Evolutionary conservation across 2,797 vertebrate species (phyloP), one percentile per base, ranked within the genome.

Genomic region (Tangara arthus): DNA sequence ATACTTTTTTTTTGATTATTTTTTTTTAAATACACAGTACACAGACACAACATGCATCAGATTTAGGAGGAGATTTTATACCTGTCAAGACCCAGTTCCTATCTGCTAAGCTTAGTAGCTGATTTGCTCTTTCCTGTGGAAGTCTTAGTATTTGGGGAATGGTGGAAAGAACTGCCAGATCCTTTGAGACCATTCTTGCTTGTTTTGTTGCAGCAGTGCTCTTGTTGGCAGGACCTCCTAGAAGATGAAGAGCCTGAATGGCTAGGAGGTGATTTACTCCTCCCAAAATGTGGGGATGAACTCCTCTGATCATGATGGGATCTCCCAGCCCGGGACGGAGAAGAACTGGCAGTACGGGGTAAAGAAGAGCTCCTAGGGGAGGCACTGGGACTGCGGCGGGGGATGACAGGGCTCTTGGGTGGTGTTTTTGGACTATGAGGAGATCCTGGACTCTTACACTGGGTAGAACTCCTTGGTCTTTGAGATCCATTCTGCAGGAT

Each of bases 81-180:
- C 89, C 89, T 97, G 94, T 95, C 87, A 95, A 86, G 87, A 96
- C 94, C 83, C 81, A 70, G 94, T 95, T 97, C 98, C 98, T 99
- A 99, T 99, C 99, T 99, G 98, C 99, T 99, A 97, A 99, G 98
- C 97, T 99, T 99, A 98, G 97, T 98, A 95, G 98, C 98, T 96
- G 98, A 98, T 98, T 99, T 99, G 93, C 98, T 98, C 97, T 99
- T 99, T 69, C 98, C 98, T 95, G 97, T 97, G 71, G 98, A 98
- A 57, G 98, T 98, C 98, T 99, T 99, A 93, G 98, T 96, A 89
- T 98, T 97, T 73, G 97, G 93, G 1, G 98, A 97, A 91, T 99
- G 98, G 52, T 98, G 98, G 90, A 97, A 97, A 82, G 98, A 97
- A 92, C 96, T 96, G 93, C 97, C 80, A 52, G 98, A 97, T 91